Evolutionary conservation across 2,797 vertebrate genomes (phyloP).

Genomic region (Microctenopoma steveboyesi): DNA sequence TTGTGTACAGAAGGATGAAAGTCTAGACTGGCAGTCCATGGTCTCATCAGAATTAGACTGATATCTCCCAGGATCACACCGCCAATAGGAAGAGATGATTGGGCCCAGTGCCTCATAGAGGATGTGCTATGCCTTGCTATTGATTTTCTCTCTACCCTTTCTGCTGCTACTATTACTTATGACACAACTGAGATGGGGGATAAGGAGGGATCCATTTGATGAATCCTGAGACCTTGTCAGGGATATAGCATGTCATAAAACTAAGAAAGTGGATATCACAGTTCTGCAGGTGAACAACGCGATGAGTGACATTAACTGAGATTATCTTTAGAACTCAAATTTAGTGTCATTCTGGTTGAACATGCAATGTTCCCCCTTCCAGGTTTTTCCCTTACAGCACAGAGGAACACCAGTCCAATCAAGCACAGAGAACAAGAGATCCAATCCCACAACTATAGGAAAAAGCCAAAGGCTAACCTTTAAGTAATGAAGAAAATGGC

Average conservation of each 20-base stretch:
- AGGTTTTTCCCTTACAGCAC: slow-evolving; percentile 49
- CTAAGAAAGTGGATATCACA: slow-evolving; percentile 62
- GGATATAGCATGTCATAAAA: slow-evolving; percentile 72
- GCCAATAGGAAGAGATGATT: slow-evolving; percentile 74
- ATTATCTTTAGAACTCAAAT: slow-evolving; percentile 60
- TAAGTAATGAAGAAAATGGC: slow-evolving; percentile 58
- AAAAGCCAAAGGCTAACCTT: slow-evolving; percentile 66
- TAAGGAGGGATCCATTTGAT: slow-evolving; percentile 75
- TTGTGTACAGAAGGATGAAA: slow-evolving; percentile 76
- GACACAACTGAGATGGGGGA: slow-evolving; percentile 74
- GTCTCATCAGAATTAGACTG: slow-evolving; percentile 76
- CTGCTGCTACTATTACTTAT: slow-evolving; percentile 77
- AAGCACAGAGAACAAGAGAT: slow-evolving; percentile 52
- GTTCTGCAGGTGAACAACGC: slow-evolving; percentile 35
- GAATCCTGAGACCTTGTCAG: slow-evolving; percentile 77
- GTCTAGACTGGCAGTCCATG: slow-evolving; percentile 66
- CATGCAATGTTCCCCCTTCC: slow-evolving; percentile 45
- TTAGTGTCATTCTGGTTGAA: slow-evolving; percentile 44
- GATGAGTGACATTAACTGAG: slow-evolving; percentile 41
- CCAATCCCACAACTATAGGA: slow-evolving; percentile 48
- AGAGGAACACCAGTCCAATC: slow-evolving; percentile 57
- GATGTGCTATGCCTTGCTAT: slow-evolving; percentile 75
- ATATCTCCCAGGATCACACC: slow-evolving; percentile 76
- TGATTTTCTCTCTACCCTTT: slow-evolving; percentile 78
- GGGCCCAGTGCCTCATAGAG: slow-evolving; percentile 62